Percentiles rank a stretch among this genome's conserved stretches.
Evolutionary conservation across 1,140 invertebrate genomes (phyloP).

Genomic region (Zaprionus ghesquierei): DNA sequence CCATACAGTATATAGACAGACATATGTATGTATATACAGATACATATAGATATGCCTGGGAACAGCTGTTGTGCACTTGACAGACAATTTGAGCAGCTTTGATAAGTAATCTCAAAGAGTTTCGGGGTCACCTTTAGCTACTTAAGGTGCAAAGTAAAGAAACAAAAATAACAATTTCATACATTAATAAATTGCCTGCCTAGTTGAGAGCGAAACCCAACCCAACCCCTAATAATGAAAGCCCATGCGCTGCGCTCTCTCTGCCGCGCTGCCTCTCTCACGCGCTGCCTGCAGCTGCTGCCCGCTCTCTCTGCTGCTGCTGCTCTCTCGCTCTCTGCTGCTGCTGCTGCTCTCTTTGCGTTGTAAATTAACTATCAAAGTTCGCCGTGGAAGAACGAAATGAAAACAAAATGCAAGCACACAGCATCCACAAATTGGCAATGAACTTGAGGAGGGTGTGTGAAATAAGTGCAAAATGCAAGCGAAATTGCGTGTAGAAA

Average conservation of each 20-base stretch:
- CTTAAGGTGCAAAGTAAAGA: background rate
- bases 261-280: constrained; percentile 3
- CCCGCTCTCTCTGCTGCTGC: constrained; percentile 10
- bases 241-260: background rate
- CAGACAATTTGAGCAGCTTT: background rate
- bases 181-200: background rate
- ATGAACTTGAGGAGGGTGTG: constrained; percentile 60
- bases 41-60: constrained; percentile 19
- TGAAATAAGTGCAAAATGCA: constrained; percentile 24
- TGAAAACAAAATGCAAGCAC: constrained; percentile 22
- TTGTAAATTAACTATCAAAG: constrained; percentile 20
- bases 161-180: background rate
- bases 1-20: background rate
- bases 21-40: background rate
- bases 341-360: constrained; percentile 3
- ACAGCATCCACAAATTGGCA: constrained; percentile 47
- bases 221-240: constrained; percentile 3
- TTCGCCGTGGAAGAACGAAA: background rate
- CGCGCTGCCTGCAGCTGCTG: constrained; percentile 13
- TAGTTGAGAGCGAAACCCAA: background rate
- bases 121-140: constrained; percentile 28
- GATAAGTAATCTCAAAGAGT: constrained; percentile 14
- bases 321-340: constrained; percentile 20
- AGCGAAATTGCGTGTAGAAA: background rate
- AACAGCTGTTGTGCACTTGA: constrained; percentile 2